These are phyloP conservation scores for Aspidiotus rigidus DNA, from an alignment of 2,888 invertebrate genomes.

Conservation along the genomic window DNA sequence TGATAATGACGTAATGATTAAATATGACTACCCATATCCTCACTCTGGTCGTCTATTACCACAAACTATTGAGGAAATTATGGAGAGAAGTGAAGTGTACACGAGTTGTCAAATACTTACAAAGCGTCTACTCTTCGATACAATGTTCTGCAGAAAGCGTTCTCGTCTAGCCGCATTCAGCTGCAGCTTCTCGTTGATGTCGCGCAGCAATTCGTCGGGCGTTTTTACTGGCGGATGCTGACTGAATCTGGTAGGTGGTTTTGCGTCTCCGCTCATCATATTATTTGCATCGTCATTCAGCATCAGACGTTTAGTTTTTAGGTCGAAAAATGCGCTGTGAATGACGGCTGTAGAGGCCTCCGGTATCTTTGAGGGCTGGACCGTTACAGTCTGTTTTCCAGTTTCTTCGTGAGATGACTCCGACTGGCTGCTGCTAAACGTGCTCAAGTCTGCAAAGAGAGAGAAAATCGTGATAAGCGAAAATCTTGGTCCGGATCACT, in stretches of 20 bases:
- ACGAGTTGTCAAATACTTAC: not conserved
- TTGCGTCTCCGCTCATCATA: not conserved
- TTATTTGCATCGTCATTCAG: not conserved
- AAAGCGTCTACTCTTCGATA: slow-evolving; percentile 6
- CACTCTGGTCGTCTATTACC: too few relatives aligned
- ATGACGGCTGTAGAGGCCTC: too few relatives aligned
- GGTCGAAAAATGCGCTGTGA: slow-evolving; percentile 9
- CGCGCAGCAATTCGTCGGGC: slow-evolving; percentile 1
- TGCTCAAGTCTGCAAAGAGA: too few relatives aligned
- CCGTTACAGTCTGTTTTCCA: too few relatives aligned
- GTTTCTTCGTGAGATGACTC: too few relatives aligned
- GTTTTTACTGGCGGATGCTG: not conserved
- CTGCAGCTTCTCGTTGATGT: slow-evolving; percentile 11
- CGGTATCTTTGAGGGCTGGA: too few relatives aligned
- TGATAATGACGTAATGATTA: too few relatives aligned
- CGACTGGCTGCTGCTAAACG: too few relatives aligned
- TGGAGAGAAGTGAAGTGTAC: not conserved
- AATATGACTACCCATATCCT: too few relatives aligned
- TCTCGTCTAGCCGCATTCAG: slow-evolving; percentile 8
- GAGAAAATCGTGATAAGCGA: too few relatives aligned
- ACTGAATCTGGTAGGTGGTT: slow-evolving; percentile 13
- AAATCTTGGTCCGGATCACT: too few relatives aligned
- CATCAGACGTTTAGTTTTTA: slow-evolving; percentile 4
- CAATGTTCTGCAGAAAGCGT: slow-evolving; percentile 3
- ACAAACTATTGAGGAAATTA: not conserved